phyloP scores from a whole-genome alignment of 2,888 invertebrate species.

The Beris morrisii region DNA sequence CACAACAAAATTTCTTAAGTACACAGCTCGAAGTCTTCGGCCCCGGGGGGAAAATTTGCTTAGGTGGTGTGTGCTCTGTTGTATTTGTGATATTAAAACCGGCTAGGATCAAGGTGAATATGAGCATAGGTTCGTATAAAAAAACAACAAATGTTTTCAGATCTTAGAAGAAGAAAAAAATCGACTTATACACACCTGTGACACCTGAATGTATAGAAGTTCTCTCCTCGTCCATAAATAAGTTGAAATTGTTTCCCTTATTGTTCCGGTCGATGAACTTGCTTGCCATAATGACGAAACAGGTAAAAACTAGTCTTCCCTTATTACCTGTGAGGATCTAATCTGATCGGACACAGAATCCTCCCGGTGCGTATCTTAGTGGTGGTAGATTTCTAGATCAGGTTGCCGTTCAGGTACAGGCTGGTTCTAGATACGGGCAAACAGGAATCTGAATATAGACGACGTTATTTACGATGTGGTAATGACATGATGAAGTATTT shows the following conservation, averaged over 20 bases:
- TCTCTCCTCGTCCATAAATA: background rate
- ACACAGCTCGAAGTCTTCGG: background rate
- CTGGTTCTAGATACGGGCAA: constrained; percentile 3
- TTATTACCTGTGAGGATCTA: constrained; percentile 22
- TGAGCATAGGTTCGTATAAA: constrained; percentile 3
- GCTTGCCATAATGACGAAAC: constrained; percentile 15
- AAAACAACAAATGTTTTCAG: constrained; percentile 17
- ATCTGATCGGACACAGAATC: constrained; percentile 21
- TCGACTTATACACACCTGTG: constrained; percentile 28
- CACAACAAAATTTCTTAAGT: background rate
- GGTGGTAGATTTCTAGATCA: constrained; percentile 13
- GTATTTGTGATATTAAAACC: constrained; percentile 12
- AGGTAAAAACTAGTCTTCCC: constrained; percentile 16
- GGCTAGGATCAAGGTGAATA: constrained; percentile 18
- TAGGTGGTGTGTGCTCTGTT: background rate
- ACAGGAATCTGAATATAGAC: constrained; percentile 8
- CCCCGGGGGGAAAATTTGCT: constrained; percentile 4
- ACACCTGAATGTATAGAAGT: constrained; percentile 26
- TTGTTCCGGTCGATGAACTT: constrained; percentile 27
- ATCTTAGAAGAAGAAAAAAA: constrained; percentile 25
- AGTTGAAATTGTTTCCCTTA: constrained; percentile 29
- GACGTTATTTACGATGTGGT: constrained; percentile 2
- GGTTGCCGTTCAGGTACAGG: constrained; percentile 5
- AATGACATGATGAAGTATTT: constrained; percentile 7
- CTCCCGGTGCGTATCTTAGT: constrained; percentile 2